Evolutionary conservation across 2,888 invertebrate species (phyloP), one percentile per base, ranked within the genome.

Genomic region (Aphodius sticticus): DNA sequence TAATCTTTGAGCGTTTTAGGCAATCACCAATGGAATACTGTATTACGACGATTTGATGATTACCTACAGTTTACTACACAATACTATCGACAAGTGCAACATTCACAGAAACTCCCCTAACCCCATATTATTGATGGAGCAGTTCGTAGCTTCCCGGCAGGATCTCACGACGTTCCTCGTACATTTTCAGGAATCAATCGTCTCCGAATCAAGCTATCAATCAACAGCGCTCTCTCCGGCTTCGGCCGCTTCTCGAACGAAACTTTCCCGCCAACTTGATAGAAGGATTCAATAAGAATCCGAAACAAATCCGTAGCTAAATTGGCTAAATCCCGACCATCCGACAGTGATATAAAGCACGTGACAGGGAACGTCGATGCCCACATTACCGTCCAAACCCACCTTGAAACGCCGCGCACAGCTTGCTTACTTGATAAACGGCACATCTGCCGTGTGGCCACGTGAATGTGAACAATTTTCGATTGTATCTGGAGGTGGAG

Each of bases 101-200:
- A 26, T 26, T 26, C 26, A 26, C 26, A 26, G 26, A 26, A 53
- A 53, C 53, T 12, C 53, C 12, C 12, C 12, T 53, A 53, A 53
- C 53, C 12, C 53, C 53, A 9, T 53, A 53, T 53, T 53, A 53
- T 53, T 53, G 12, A 53, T 53, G 53, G 12, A 7, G 53, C 53
- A 53, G 53, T 12, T 53, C 53, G 53, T 53, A 53, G 7, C 53
- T 53, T 53, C 53, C 53, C 7, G 12, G 9, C 53, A 53, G 53
- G 12, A 5, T 53, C 53, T 53, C 53, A 12, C 53, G 53, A 53
- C 53, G 53, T 53, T 53, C 12, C 53, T 53, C 53, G 53, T 53
- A 53, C 53, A 53, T 53, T 53, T 53, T 53, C 53, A 53, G 53
- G 53, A 53, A 53, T 53, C 53, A 53, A 53, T 53, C 53, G 53